Percentiles rank a stretch among this genome's conserved stretches.
Evolutionary conservation across 2,113 vertebrate genomes (phyloP).

Genomic region (human): GRCh38 chr7:85207501-85208000

Average conservation of each 20-base stretch:
- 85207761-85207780: not conserved
- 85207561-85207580: not conserved
- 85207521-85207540: not conserved
- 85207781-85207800: not conserved
- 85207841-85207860: not conserved
- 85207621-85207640: not conserved
- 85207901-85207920: not conserved
- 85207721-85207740: not conserved
- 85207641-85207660: not conserved
- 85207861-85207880: not conserved
- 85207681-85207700: not conserved
- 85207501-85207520: not conserved
- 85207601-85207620: not conserved
- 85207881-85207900: not conserved
- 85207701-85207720: not conserved
- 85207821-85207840: not conserved
- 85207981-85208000: not conserved
- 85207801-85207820: not conserved
- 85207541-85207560: not conserved
- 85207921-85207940: not conserved
- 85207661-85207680: not conserved
- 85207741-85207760: not conserved
- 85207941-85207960: not conserved
- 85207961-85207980: not conserved
- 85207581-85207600: not conserved